Evolutionary conservation across 1,140 invertebrate species (phyloP).

Genomic region (Samia ricini): DNA sequence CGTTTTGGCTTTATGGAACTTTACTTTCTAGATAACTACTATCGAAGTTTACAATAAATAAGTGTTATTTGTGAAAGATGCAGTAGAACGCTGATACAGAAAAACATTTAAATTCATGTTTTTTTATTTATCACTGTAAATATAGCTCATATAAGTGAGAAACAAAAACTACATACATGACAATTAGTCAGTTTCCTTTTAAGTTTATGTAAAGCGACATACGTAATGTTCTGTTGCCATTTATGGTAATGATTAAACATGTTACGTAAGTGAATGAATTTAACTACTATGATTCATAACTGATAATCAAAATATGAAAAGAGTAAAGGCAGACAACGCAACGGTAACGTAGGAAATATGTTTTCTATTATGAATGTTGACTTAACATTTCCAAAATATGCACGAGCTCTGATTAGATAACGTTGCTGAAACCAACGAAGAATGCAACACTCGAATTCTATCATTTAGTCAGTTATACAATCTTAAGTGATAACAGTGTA

Average conservation of each 20-base stretch:
- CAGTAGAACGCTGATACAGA: no score
- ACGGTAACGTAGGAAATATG: background rate
- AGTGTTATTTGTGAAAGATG: no score
- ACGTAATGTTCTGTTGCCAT: background rate
- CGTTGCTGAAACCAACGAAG: background rate
- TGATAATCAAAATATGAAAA: background rate
- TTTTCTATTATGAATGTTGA: background rate
- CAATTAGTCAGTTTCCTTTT: background rate
- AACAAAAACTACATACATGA: background rate
- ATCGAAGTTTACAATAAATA: no score
- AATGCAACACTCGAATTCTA: background rate
- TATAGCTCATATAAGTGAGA: background rate
- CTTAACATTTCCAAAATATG: background rate
- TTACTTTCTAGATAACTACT: no score
- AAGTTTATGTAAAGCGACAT: background rate
- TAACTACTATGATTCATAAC: background rate
- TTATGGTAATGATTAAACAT: background rate
- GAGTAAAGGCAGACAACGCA: background rate
- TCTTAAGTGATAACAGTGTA: background rate
- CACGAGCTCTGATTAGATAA: slow-evolving; percentile 1
- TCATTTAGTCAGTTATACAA: background rate
- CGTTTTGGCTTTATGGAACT: no score
- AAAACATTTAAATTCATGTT: no score
- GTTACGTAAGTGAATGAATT: background rate
- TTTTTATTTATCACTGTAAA: no score